These are phyloP conservation scores for Hoplias malabaricus DNA, from an alignment of 2,113 vertebrate species.

Conservation along the genomic window DNA sequence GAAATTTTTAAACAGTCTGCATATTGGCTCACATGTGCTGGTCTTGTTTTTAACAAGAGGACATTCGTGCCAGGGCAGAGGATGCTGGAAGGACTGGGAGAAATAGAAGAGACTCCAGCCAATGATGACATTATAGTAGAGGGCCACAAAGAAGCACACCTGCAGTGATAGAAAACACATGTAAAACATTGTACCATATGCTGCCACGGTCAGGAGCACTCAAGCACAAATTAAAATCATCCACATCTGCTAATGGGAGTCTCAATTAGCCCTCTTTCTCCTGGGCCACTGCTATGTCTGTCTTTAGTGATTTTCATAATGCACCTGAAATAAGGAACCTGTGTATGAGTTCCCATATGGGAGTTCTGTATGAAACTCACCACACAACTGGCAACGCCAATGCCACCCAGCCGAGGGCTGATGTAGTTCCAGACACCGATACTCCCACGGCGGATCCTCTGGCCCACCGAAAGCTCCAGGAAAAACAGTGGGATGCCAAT, in stretches of 20 bases:
- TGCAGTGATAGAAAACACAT: constrained; percentile 49
- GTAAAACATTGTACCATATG: not conserved
- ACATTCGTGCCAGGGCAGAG: constrained; percentile 94
- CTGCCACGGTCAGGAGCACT: not conserved
- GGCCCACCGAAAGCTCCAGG: constrained; percentile 94
- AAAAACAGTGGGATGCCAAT: constrained; percentile 97
- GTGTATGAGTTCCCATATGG: not conserved
- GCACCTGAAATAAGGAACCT: not conserved
- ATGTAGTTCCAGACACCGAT: constrained; percentile 99
- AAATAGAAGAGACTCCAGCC: constrained; percentile 98
- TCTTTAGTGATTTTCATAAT: not conserved
- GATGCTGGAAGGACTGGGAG: constrained; percentile 96
- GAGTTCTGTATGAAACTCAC: constrained; percentile 73
- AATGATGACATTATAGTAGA: constrained; percentile 99
- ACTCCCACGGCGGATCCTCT: constrained; percentile 92
- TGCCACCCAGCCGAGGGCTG: constrained; percentile 92
- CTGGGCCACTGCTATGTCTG: not conserved
- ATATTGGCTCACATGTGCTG: constrained; percentile 79
- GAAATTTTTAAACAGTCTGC: not conserved
- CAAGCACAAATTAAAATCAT: not conserved
- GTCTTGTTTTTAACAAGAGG: constrained; percentile 89
- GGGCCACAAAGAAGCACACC: constrained; percentile 94
- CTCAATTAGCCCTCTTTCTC: not conserved
- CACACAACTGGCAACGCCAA: constrained; percentile 94
- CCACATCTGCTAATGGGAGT: not conserved